phyloP scores from a whole-genome alignment of 2,888 invertebrate genomes.

The Melinaea marsaeus region DNA sequence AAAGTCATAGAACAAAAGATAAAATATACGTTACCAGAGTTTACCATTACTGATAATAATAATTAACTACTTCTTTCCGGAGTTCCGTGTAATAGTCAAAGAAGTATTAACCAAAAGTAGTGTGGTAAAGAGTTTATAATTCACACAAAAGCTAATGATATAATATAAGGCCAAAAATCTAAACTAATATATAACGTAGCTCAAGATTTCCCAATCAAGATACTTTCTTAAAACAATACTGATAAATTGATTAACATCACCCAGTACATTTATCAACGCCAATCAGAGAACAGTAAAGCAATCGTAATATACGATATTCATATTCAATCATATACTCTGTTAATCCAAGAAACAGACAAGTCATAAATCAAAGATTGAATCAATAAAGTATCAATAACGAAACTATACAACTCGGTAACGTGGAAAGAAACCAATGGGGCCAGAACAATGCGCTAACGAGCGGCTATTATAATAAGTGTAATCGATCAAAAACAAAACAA shows the following conservation, averaged over 20 bases:
- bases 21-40: neutral
- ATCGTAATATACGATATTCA: conserved; percentile 5
- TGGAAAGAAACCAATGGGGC: conserved; percentile 2
- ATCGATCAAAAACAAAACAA: conserved; percentile 39
- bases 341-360: neutral
- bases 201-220: too few species aligned
- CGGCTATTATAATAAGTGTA: conserved; percentile 21
- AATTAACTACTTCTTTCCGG: too few species aligned
- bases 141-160: too few species aligned
- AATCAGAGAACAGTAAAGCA: neutral
- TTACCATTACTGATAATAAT: too few species aligned
- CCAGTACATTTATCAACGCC: too few species aligned
- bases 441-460: conserved; percentile 16
- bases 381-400: conserved; percentile 2
- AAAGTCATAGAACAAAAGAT: neutral
- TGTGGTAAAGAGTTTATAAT: too few species aligned
- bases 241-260: too few species aligned
- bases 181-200: too few species aligned
- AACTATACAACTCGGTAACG: neutral
- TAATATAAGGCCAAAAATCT: too few species aligned
- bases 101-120: too few species aligned
- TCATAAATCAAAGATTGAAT: neutral
- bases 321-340: neutral
- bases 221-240: too few species aligned
- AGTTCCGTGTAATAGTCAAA: too few species aligned